Conservation (phyloP, 2,113 vertebrate genomes). For the Atlantisia rogersi region DNA sequence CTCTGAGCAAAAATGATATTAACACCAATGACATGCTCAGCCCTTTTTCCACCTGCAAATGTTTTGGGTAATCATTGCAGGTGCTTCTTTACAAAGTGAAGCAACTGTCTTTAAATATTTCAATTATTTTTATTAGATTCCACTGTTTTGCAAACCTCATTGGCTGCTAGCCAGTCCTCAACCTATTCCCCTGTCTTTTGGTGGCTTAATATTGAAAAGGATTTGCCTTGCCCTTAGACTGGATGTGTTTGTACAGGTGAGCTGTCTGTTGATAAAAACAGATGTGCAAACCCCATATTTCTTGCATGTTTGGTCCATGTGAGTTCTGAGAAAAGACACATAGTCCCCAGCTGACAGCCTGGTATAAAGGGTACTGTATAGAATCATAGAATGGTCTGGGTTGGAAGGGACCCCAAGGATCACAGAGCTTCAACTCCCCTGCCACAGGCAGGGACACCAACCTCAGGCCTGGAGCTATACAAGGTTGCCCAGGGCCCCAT, state of each 20-base stretch:
- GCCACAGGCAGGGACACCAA: no score
- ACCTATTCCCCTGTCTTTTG: conserved; percentile 32
- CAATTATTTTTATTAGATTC: conserved; percentile 69
- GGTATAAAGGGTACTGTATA: rapidly evolving
- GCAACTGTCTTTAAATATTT: conserved; percentile 69
- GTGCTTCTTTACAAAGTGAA: conserved; percentile 64
- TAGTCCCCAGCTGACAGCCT: not conserved
- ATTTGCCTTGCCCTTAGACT: conserved; percentile 27
- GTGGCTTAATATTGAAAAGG: conserved; percentile 42
- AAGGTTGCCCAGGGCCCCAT: no score
- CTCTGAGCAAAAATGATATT: conserved; percentile 59
- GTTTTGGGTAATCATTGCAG: conserved; percentile 64
- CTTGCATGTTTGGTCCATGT: not conserved
- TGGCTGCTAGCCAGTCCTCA: conserved; percentile 58
- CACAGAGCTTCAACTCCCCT: no score
- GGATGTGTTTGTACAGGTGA: conserved; percentile 60
- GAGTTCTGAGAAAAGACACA: not conserved
- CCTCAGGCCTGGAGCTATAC: no score
- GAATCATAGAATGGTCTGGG: no score
- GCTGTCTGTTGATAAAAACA: conserved; percentile 23
- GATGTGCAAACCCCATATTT: conserved; percentile 10
- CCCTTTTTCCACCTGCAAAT: conserved; percentile 65
- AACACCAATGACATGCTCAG: conserved; percentile 52
- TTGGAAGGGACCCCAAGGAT: no score
- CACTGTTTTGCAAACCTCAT: conserved; percentile 67